Evolutionary conservation across 2,113 vertebrate genomes (phyloP), one percentile per base, ranked within the genome.

Genomic region (Dryoscopus gambensis): DNA sequence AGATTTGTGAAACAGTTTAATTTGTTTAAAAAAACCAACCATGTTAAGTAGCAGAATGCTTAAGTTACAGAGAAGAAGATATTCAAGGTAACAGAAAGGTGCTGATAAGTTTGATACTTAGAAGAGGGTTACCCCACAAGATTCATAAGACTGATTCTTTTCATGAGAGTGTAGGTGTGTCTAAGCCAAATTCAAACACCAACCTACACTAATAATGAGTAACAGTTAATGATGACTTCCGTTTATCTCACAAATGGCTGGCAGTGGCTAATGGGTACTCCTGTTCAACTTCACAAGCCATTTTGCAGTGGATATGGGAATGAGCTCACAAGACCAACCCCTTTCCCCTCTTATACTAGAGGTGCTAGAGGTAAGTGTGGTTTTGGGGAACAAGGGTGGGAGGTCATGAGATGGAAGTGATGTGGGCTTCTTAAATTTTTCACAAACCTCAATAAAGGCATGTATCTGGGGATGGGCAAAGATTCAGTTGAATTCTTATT

Each of bases 331-430:
- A 90, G 97, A 96, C 67, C 97, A 97, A 89, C 93, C 98, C 98
- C 97, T 90, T 92, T 92, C 86, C 95, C 92, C 88, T 88, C 89
- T 96, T 94, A 67, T 10, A 79, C 63, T 90, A 84, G 87, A 83
- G 87, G 98, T 97, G 93, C 92, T 98, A 97, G 97, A 98, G 98
- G 98, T 98, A 98, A 98, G 98, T 98, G 97, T 98, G 93, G 82
- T 96, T 82, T 75, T 1, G 81, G 90, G 93, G 23, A 92, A 50
- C 75, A 96, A 75, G 87, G 97, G 97, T 97, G 98, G 97, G 97
- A 87, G 93, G 92, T 96, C 90, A 88, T 97, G 94, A 98, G 96
- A 47, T 97, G 70, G 95, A 97, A 96, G 81, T 95, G 73, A 77
- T 97, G 53, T 80, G 97, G 97, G 96, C 94, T 98, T 97, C 94